Evolutionary conservation across 2,888 invertebrate species (phyloP).

Genomic region (Drosophila melanosoma): DNA sequence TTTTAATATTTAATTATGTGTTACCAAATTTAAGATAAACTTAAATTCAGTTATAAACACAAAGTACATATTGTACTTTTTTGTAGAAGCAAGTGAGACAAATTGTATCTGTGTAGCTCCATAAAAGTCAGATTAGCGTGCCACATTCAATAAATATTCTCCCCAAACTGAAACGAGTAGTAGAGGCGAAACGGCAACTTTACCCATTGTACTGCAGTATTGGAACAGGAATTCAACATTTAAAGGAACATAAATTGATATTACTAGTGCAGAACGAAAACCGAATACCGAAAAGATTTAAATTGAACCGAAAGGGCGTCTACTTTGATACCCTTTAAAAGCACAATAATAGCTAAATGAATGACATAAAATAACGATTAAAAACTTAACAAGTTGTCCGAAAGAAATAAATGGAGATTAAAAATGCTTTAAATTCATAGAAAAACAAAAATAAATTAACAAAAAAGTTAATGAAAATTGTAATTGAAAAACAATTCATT

Average conservation of each 20-base stretch:
- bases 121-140: neutral
- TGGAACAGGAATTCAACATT: neutral
- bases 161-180: neutral
- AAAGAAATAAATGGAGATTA: neutral
- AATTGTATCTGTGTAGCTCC: neutral
- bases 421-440: neutral
- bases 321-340: neutral
- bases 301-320: neutral
- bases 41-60: neutral
- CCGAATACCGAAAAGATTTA: neutral
- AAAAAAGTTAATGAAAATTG: too few species aligned
- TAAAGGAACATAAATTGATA: neutral
- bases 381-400: neutral
- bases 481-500: neutral
- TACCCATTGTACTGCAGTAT: neutral
- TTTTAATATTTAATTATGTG: neutral
- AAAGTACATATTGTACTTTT: neutral
- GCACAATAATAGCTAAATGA: neutral
- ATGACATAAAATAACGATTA: neutral
- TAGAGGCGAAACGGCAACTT: neutral
- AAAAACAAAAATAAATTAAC: neutral
- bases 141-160: neutral
- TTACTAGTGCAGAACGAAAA: neutral
- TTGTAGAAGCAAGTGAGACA: neutral
- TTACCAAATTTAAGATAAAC: neutral